Evolutionary conservation across 2,797 vertebrate species (phyloP), one percentile per base, ranked within the genome.

Genomic region (Pantherophis vulpinus): DNA sequence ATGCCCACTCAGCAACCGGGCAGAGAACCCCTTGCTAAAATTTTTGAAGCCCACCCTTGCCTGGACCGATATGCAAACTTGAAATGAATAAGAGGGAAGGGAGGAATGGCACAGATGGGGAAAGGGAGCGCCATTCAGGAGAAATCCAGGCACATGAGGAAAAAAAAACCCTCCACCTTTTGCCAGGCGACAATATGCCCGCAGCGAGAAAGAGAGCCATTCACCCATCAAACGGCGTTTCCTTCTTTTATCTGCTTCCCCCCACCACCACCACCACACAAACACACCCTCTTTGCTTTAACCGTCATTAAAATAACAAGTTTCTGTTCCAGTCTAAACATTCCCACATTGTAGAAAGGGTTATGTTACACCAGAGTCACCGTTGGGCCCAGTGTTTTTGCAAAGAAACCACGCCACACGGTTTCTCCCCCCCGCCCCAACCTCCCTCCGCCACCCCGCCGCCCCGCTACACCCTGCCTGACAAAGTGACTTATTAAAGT

Each of bases 311-410:
- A 99, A 99, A 99, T 98, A 99, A 99, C 99, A 99, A 96, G 98
- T 98, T 98, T 98, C 98, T 98, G 98, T 98, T 98, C 98, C 98
- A 99, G 98, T 98, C 98, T 98, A 99, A 99, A 99, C 99, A 99
- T 99, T 99, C 99, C 98, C 99, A 99, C 99, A 98, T 97, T 97
- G 97, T 98, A 98, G 98, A 98, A 98, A 95, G 98, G 98, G 97
- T 98, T 98, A 97, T 98, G 97, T 98, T 98, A 98, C 97, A 98
- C 97, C 87, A 96, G 96, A 98, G 98, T 98, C 98, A 98, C 98
- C 96, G 95, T 97, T 96, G 97, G 98, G 97, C 97, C 97, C 97
- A 97, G 74, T 98, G 98, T 98, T 98, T 51, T 54, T 98, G 96
- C 98, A 98, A 96, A 98, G 97, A 98, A 98, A 97, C 97, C 98